A percentile compares a stretch with the other conserved stretches of the same genome.
Evolutionary conservation across 2,888 invertebrate genomes (phyloP).

Genomic region (Glaucopsyche alexis): DNA sequence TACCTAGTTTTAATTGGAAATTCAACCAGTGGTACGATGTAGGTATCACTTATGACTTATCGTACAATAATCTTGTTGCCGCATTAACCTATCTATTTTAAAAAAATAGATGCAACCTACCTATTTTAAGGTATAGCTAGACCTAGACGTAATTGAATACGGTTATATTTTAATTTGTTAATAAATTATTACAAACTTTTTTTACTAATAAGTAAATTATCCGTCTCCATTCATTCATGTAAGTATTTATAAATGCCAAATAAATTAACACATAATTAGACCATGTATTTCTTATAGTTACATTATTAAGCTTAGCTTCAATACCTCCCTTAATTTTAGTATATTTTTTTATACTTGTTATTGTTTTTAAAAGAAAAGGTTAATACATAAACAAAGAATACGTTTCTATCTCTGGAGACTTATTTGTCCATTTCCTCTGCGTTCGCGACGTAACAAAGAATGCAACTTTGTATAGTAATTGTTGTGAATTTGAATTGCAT

Average conservation of each 20-base stretch:
- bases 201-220: too few relatives aligned
- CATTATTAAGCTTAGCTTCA: too few relatives aligned
- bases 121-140: too few relatives aligned
- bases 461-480: conserved; percentile 18
- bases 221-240: too few relatives aligned
- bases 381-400: not conserved
- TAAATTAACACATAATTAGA: too few relatives aligned
- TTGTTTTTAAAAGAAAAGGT: too few relatives aligned
- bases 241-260: too few relatives aligned
- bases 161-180: not conserved
- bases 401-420: not conserved
- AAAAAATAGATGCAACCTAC: not conserved
- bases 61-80: not conserved
- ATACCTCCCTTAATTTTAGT: too few relatives aligned
- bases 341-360: too few relatives aligned
- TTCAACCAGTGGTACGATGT: not conserved
- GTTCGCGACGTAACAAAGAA: not conserved
- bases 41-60: too few relatives aligned
- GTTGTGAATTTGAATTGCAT: conserved; percentile 8
- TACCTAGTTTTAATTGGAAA: not conserved
- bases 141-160: not conserved
- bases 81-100: conserved; percentile 1
- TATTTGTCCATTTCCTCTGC: not conserved
- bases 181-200: not conserved
- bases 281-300: too few relatives aligned